Evolutionary conservation across 2,113 vertebrate species (phyloP), one percentile per base, ranked within the genome.

Genomic region (Peucedramus taeniatus): DNA sequence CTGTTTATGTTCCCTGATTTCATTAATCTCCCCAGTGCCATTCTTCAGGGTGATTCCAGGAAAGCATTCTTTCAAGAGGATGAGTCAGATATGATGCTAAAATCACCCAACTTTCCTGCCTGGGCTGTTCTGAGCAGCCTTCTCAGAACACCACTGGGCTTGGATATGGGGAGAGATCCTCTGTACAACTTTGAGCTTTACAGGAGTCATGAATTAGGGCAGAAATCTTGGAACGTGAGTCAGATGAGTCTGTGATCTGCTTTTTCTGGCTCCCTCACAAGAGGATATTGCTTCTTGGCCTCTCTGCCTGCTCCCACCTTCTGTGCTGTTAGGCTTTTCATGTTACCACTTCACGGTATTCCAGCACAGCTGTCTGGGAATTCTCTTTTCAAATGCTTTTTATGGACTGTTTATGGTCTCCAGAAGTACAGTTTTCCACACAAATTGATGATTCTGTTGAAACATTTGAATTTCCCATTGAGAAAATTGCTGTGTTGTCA

Each of bases 271-370:
- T 75, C 15, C 1, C n/a, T 93, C 69, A 68, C 93, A 81, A 75
- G 91, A 97, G 91, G 93, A 87, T 94, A 88, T 96, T 95, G 87
- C 94, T 94, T 91, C 79, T 94, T 90, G 79, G 87, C 94, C 54
- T 79, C 59, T 78, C 87, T 94, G 84, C 75, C 77, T 83, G 85
- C 87, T 95, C 66, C 90, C 76, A 94, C 93, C 90, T 95, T 90
- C 94, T 86, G 75, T 47, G 85, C 71, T 93, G 54, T 85, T 94
- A 57, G 78, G 39, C 82, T 94, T 80, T 96, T 66, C 51, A 40
- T 80, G 79, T 96, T 96, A 59, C 88, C 90, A 83, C 64, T 95
- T 90, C 75, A 74, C 0, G 22, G 54, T 90, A 94, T 94, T 95
- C 92, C 92, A 96, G 87, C 91, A 86, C 90, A 91, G 87, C 87